Evolutionary conservation across 2,113 vertebrate species (phyloP).

Genomic region (Pygoscelis antarcticus): DNA sequence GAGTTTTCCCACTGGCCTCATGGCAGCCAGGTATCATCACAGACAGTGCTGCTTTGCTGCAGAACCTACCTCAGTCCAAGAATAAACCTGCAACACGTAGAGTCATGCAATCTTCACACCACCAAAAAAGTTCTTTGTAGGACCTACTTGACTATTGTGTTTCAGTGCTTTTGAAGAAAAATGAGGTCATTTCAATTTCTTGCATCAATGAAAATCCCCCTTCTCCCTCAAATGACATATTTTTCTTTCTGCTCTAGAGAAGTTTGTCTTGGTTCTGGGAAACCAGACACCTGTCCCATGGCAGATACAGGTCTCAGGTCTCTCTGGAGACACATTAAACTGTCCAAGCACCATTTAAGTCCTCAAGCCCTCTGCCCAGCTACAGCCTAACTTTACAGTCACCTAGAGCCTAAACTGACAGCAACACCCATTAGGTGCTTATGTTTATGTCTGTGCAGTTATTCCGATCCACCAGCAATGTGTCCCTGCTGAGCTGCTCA

Average conservation of each 20-base stretch:
- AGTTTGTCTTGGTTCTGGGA: fast-evolving
- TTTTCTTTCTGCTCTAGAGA: not conserved
- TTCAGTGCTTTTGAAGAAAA: not conserved
- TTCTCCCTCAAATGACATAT: not conserved
- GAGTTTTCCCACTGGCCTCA: not conserved
- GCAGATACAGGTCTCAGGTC: not conserved
- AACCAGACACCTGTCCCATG: fast-evolving
- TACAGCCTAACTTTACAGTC: not conserved
- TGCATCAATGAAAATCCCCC: not conserved
- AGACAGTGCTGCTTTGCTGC: not conserved
- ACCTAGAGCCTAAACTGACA: not conserved
- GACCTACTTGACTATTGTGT: not conserved
- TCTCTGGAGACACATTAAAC: not conserved
- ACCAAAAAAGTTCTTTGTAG: not conserved
- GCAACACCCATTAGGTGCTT: not conserved
- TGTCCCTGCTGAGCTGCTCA: not conserved
- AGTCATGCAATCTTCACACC: not conserved
- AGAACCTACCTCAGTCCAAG: not conserved
- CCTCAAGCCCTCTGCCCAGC: not conserved
- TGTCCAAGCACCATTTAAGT: not conserved
- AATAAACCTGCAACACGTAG: not conserved
- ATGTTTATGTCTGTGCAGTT: not conserved
- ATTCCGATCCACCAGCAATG: not conserved
- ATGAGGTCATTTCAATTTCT: not conserved
- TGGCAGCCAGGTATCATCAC: not conserved